phyloP scores from a whole-genome alignment of 2,113 vertebrate species.

The Rhagologus leucostigma region DNA sequence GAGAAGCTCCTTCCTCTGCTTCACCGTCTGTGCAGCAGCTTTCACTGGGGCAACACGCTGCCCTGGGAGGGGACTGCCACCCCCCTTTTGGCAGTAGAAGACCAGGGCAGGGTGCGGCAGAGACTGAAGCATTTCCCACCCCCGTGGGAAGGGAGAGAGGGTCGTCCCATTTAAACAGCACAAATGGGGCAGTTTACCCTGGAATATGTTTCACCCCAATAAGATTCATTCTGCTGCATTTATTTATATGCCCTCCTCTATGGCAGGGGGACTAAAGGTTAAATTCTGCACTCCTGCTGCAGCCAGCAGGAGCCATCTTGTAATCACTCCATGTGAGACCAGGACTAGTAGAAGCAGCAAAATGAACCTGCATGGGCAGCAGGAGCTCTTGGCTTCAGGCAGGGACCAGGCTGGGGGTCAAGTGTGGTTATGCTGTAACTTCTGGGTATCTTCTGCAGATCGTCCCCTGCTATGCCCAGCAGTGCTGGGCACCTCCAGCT shows the following conservation, averaged over 20 bases:
- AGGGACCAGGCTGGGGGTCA: background rate
- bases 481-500: background rate
- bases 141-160: background rate
- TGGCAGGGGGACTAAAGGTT: accelerated
- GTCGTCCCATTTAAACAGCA: background rate
- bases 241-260: background rate
- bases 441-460: background rate
- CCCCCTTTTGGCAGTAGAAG: background rate
- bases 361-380: background rate
- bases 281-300: background rate
- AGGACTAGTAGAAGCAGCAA: background rate
- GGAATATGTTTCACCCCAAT: background rate
- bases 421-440: background rate
- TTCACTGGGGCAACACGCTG: accelerated
- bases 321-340: background rate
- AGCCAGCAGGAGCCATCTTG: background rate
- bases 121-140: background rate
- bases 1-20: background rate
- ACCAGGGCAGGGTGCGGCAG: background rate
- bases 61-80: background rate
- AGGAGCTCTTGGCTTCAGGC: background rate
- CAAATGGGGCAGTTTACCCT: background rate
- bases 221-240: background rate
- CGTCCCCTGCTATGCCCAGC: accelerated
- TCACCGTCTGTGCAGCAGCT: background rate